Conservation (phyloP, 2,113 vertebrate genomes). For the Oreocharis arfaki region DNA sequence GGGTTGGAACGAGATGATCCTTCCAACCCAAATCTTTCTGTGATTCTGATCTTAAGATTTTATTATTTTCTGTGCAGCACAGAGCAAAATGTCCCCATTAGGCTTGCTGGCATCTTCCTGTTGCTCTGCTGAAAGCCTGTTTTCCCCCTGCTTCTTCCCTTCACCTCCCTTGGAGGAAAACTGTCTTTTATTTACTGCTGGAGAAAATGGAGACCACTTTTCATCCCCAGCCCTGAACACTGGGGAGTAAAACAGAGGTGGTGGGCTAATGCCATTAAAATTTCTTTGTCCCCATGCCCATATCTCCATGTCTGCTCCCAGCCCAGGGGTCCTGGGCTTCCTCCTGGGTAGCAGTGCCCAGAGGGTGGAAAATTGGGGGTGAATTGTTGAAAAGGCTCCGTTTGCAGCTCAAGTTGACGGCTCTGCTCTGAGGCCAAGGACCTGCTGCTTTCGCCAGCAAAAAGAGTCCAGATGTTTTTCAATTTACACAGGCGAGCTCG, state of each 20-base stretch:
- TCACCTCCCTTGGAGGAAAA: not conserved
- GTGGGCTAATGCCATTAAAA: not conserved
- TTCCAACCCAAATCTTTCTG: not conserved
- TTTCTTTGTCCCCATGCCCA: not conserved
- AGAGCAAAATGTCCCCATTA: not conserved
- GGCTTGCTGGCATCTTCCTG: not conserved
- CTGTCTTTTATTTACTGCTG: not conserved
- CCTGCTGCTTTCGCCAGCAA: conserved; percentile 55
- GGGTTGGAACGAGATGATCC: not conserved
- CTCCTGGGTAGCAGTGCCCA: not conserved
- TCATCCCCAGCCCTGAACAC: not conserved
- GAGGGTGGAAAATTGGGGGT: conserved; percentile 38
- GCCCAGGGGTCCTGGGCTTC: not conserved
- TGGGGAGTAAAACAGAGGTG: not conserved
- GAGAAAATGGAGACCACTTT: not conserved
- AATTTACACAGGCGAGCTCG: conserved; percentile 60
- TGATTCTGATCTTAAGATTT: not conserved
- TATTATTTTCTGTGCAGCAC: not conserved
- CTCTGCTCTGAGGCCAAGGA: conserved; percentile 66
- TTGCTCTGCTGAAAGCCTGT: not conserved
- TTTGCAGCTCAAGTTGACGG: conserved; percentile 21
- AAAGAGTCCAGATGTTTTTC: conserved; percentile 74
- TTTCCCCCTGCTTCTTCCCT: not conserved
- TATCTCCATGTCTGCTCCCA: not conserved
- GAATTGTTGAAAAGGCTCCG: conserved; percentile 2